Percentiles rank a stretch among this genome's conserved stretches.
Evolutionary conservation across 2,113 vertebrate species (phyloP).

Genomic region (Lepisosteus oculatus): DNA sequence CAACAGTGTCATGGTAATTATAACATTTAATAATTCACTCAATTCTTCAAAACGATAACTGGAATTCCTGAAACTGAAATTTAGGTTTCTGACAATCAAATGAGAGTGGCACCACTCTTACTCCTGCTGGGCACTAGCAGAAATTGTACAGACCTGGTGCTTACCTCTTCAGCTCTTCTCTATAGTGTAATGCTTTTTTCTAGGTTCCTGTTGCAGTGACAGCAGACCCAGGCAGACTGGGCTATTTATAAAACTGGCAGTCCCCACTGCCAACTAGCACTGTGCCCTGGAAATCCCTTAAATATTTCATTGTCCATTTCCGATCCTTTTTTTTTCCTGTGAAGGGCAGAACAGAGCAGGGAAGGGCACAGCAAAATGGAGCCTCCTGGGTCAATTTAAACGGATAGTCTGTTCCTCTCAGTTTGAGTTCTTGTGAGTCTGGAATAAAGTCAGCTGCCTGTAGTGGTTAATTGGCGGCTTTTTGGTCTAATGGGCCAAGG

Average conservation of each 20-base stretch:
- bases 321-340: not conserved
- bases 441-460: not conserved
- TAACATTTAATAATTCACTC: too few relatives aligned
- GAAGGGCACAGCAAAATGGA: not conserved
- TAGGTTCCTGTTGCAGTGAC: not conserved
- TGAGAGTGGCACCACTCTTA: too few relatives aligned
- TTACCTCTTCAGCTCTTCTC: not conserved
- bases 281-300: constrained; percentile 2
- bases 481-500: too few relatives aligned
- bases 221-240: not conserved
- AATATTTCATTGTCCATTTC: constrained; percentile 12
- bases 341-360: not conserved
- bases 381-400: not conserved
- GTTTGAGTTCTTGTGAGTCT: too few relatives aligned
- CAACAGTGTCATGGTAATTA: too few relatives aligned
- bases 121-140: too few relatives aligned
- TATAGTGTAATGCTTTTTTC: not conserved
- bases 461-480: too few relatives aligned
- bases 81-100: too few relatives aligned
- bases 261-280: not conserved
- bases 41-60: too few relatives aligned
- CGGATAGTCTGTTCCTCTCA: not conserved
- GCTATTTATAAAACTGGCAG: constrained; percentile 15
- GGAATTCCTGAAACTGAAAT: too few relatives aligned
- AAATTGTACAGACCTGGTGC: too few relatives aligned